phyloP scores from a whole-genome alignment of 2,797 vertebrate species.

The Odontamblyopus lacepedii region DNA sequence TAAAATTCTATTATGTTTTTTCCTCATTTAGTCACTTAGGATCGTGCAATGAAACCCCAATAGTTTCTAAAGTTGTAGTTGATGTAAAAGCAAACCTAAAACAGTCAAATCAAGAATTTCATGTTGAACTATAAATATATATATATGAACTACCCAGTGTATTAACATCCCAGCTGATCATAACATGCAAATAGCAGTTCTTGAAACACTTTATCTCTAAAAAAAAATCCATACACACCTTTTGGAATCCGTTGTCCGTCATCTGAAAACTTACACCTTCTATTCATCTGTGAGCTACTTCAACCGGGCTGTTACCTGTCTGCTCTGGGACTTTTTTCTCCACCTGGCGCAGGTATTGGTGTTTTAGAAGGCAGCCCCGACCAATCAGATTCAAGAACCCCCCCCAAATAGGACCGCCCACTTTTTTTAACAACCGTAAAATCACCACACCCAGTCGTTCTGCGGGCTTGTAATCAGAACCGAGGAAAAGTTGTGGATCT shows the following conservation, averaged over 20 bases:
- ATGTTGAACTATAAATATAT: neutral
- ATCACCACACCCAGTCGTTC: conserved; percentile 75
- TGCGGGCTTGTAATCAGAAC: conserved; percentile 18
- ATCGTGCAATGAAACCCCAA: neutral
- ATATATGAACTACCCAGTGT: neutral
- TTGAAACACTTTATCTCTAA: conserved; percentile 43
- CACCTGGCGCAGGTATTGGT: conserved; percentile 78
- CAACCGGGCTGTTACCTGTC: conserved; percentile 44
- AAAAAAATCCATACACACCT: conserved; percentile 66
- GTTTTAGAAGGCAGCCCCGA: conserved; percentile 71
- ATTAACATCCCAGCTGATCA: neutral
- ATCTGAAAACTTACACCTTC: conserved; percentile 16
- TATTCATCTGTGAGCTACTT: conserved; percentile 12
- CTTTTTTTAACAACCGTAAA: conserved; percentile 38
- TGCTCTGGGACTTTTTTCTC: conserved; percentile 80
- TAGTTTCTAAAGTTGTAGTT: neutral
- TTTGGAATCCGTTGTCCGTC: conserved; percentile 36
- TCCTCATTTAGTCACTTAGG: neutral
- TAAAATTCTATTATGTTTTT: neutral
- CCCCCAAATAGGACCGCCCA: conserved; percentile 59
- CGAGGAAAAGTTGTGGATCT: conserved; percentile 5
- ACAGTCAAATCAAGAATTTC: neutral
- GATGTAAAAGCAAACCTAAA: neutral
- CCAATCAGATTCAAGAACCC: conserved; percentile 77
- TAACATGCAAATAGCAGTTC: neutral